These are phyloP conservation scores for Phymorhynchus buccinoides DNA, from an alignment of 1,140 invertebrate genomes.

Conservation along the genomic window DNA sequence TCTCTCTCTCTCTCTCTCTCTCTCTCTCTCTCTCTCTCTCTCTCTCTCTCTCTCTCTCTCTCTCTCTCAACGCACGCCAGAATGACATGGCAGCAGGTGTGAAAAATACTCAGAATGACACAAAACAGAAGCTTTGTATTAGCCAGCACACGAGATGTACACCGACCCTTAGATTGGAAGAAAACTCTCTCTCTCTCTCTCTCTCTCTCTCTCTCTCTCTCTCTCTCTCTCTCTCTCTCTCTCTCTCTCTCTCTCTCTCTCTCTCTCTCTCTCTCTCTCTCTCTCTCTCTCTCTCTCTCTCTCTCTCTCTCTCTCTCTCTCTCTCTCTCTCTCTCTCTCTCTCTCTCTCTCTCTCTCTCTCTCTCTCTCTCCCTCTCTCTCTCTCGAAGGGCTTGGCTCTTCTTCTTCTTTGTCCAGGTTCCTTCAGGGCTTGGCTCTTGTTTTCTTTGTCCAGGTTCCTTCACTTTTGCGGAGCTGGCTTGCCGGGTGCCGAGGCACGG, in stretches of 20 bases:
- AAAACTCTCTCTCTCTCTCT: background rate
- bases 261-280: background rate
- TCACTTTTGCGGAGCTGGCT: constrained; percentile 87
- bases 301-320: too few species aligned
- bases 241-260: too few species aligned
- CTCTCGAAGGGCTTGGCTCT: background rate
- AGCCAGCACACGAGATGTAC: too few species aligned
- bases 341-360: background rate
- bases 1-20: background rate
- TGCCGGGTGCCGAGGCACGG: constrained; percentile 79
- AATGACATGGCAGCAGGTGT: too few species aligned
- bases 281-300: background rate
- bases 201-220: background rate
- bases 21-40: background rate
- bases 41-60: background rate
- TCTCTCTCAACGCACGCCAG: too few species aligned
- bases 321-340: background rate
- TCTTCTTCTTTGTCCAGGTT: too few species aligned
- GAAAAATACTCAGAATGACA: too few species aligned
- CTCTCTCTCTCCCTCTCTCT: background rate
- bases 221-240: too few species aligned
- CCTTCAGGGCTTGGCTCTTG: background rate
- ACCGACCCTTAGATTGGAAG: too few species aligned
- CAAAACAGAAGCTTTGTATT: too few species aligned
- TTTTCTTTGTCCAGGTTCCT: constrained; percentile 77